Evolutionary conservation across 2,888 invertebrate genomes (phyloP), one percentile per base, ranked within the genome.

Genomic region (Nemoura dubitans): DNA sequence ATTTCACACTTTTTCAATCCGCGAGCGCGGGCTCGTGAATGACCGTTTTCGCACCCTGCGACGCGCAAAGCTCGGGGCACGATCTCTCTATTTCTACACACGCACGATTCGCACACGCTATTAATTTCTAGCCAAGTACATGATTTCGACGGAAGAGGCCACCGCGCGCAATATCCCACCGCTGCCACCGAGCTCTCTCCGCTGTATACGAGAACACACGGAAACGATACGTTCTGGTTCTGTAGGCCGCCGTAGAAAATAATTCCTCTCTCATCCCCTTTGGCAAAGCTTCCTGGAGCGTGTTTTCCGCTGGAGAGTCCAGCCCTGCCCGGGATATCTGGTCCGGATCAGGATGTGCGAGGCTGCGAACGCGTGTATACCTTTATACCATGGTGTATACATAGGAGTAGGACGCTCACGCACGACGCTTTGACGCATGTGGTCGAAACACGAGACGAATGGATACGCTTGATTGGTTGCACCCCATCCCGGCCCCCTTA

Each of bases 271-370:
- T 29, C 81, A 27, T 29, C 81, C 81, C 81, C 81, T 30, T 81
- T 81, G 81, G 81, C 81, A 81, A n/a, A 81, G n/a, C 30, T 81
- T 81, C 81, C 81, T 81, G 30, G 81, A 78, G 27, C 78, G 78
- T 78, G 78, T 78, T 21, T 78, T 59, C 59, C 59, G 59, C 59
- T 14, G 21, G 59, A 7, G 21, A 1, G 59, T 59, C 59, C 59
- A 59, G 59, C 59, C 59, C 59, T 14, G 21, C 59, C 59, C 59
- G 3, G 59, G 59, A 21, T 21, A 59, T 59, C 59, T 3, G 16
- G 36, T 36, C 10, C 36, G 36, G 36, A 36, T 10, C 36, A 10
- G 59, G 59, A 59, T 59, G n/a, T n/a, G 59, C 59, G 36, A 36
- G 3, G 5, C 36, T 36, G 36, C 5, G 3, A 59, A 7, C 1